A percentile compares a stretch with the other conserved stretches of the same genome.
These are phyloP conservation scores for Rhopalosiphum nymphaeae DNA, from an alignment of 2,888 invertebrate genomes.

Conservation along the genomic window DNA sequence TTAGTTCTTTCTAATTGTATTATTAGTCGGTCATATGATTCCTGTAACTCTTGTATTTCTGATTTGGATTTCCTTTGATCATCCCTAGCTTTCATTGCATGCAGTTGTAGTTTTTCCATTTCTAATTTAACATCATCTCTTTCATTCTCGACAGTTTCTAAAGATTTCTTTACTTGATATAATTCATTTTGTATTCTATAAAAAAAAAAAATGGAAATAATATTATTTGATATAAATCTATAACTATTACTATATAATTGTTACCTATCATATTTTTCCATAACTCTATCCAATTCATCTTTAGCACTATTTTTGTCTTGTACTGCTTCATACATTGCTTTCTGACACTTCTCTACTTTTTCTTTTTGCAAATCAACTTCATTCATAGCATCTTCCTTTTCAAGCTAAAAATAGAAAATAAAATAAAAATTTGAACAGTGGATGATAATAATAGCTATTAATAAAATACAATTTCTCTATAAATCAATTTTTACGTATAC, in stretches of 20 bases:
- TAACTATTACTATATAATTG: neutral
- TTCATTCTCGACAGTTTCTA: conserved; percentile 89
- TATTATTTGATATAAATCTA: conserved; percentile 39
- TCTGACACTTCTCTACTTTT: conserved; percentile 88
- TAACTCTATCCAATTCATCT: conserved; percentile 91
- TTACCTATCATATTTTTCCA: conserved; percentile 91
- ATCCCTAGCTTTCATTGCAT: conserved; percentile 85
- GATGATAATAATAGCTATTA: neutral
- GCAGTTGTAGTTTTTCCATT: conserved; percentile 85
- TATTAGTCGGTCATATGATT: conserved; percentile 89
- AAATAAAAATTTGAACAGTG: neutral
- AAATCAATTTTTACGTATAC: neutral
- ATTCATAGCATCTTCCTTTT: conserved; percentile 86
- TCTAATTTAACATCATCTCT: conserved; percentile 88
- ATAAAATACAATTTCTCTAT: neutral
- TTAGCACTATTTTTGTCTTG: conserved; percentile 90
- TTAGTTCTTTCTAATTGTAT: conserved; percentile 87
- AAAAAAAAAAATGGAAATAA: conserved; percentile 69
- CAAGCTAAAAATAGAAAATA: conserved; percentile 76
- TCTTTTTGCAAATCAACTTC: conserved; percentile 90
- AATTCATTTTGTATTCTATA: conserved; percentile 89
- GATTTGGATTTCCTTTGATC: conserved; percentile 90
- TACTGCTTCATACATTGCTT: conserved; percentile 84
- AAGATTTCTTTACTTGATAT: conserved; percentile 88
- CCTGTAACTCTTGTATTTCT: conserved; percentile 86